These are phyloP conservation scores for Natator depressus DNA, from an alignment of 2,113 vertebrate genomes.

Conservation along the genomic window DNA sequence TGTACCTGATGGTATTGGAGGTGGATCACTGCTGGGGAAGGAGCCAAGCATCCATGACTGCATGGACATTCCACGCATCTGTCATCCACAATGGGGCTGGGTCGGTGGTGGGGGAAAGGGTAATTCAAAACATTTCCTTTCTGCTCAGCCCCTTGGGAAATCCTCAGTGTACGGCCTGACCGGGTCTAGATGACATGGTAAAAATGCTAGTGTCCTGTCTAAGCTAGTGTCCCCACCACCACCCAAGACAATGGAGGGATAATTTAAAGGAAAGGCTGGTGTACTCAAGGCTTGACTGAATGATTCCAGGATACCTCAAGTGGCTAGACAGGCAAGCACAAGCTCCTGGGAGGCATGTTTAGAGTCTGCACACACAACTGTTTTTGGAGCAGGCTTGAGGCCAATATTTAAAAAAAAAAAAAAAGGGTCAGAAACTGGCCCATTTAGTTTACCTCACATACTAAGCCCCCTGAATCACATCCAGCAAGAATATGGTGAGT, in stretches of 20 bases:
- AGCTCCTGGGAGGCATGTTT: background rate
- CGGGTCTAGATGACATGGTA: background rate
- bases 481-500: background rate
- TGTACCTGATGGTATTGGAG: fast-evolving
- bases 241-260: background rate
- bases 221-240: background rate
- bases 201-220: background rate
- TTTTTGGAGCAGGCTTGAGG: background rate
- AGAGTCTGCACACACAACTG: background rate
- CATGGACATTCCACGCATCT: background rate
- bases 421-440: slow-evolving; percentile 16
- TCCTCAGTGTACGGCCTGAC: background rate
- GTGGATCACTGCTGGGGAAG: background rate
- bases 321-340: background rate
- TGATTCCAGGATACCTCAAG: background rate
- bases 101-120: fast-evolving
- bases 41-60: background rate
- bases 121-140: background rate
- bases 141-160: background rate
- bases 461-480: background rate
- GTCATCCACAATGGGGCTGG: background rate
- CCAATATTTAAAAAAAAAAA: slow-evolving; percentile 15
- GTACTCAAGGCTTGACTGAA: background rate
- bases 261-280: background rate
- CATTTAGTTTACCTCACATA: background rate